Evolutionary conservation across 2,113 vertebrate species (phyloP).

Genomic region (Narcine bancroftii): DNA sequence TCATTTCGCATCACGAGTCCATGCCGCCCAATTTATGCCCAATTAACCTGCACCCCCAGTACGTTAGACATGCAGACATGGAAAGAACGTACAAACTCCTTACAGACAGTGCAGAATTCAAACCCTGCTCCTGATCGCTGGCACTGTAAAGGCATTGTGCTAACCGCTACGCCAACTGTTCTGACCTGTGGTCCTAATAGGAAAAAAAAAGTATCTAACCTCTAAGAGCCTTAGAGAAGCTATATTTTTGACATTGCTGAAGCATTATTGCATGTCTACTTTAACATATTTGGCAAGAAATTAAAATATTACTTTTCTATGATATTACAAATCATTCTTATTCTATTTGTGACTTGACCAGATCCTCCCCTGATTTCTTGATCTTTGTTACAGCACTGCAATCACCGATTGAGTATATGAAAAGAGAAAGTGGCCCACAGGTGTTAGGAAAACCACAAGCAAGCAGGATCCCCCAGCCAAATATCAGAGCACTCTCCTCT

Average conservation of each 20-base stretch:
- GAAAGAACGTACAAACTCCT: too few relatives aligned
- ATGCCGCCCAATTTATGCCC: too few relatives aligned
- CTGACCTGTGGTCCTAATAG: too few relatives aligned
- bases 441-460: conserved; percentile 71
- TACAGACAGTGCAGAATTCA: too few relatives aligned
- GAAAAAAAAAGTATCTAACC: neutral
- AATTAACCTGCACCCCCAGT: too few relatives aligned
- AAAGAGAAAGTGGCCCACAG: conserved; percentile 65
- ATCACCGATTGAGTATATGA: conserved; percentile 92
- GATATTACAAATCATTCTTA: neutral
- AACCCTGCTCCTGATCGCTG: too few relatives aligned
- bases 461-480: conserved; percentile 55
- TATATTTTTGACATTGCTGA: neutral
- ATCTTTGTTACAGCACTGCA: conserved; percentile 66
- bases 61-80: too few relatives aligned
- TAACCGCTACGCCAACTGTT: too few relatives aligned
- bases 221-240: neutral
- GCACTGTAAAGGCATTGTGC: too few relatives aligned
- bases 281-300: neutral
- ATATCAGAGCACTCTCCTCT: conserved; percentile 77
- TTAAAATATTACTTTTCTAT: neutral
- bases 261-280: neutral
- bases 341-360: neutral
- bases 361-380: neutral
- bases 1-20: too few relatives aligned